Evolutionary conservation across 2,888 invertebrate species (phyloP), one percentile per base, ranked within the genome.

Genomic region (Acanthosepion esculentum): DNA sequence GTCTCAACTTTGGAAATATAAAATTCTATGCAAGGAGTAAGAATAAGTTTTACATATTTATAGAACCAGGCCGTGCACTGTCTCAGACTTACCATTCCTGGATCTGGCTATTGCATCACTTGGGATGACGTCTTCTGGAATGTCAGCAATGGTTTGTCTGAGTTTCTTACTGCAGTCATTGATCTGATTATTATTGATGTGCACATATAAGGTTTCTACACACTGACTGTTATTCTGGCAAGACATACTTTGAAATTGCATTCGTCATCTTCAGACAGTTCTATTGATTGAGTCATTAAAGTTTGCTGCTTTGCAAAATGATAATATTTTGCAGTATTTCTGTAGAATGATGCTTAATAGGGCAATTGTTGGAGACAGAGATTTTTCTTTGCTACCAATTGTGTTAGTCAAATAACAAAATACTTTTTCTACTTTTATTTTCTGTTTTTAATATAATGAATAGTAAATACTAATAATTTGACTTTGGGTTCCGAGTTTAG

Each of bases 131-230:
- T 78, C 78, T 78, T n/a, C 12, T n/a, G n/a, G 78, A 78, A 78
- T 78, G n/a, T 78, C 78, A n/a, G 78, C 78, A 78, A 78, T n/a
- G 78, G 78, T 78, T 78, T 78, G n/a, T 78, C 78, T 78, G 78
- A 10, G 78, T 15, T 78, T 33, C 78, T 78, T 78, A n/a, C n/a
- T 78, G 78, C 78, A n/a, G 33, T n/a, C 78, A 78, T 78, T 78
- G 78, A 78, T 78, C n/a, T 78, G n/a, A 78, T 78, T n/a, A 78
- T 78, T 78, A 78, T 78, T 78, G 78, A 78, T 78, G 78, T n/a
- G n/a, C 5, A 15, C 1, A n/a, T 78, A n/a, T 78, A 15, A 78
- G n/a, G 78, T 78, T 78, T 78, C n/a, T 33, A 78, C n/a, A 15
- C 8, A 12, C 5, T 33, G 10, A 15, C 78, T 15, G n/a, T 33